Conservation (phyloP, 2,888 invertebrate genomes). For the Alentia gelatinosa region DNA sequence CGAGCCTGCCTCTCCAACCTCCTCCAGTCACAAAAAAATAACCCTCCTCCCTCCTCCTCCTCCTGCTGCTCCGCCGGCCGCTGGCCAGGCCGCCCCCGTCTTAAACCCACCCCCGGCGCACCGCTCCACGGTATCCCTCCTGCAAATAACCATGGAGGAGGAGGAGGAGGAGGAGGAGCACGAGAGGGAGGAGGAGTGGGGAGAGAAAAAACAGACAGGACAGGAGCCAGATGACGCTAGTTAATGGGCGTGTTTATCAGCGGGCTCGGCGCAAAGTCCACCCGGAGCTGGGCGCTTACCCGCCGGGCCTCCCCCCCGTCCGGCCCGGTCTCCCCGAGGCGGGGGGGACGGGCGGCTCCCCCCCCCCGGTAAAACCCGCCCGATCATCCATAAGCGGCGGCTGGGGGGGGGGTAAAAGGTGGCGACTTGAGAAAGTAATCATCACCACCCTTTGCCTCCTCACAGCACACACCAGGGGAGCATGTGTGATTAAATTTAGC, state of each 20-base stretch:
- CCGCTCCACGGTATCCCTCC: neutral
- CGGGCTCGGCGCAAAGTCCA: neutral
- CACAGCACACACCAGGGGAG: conserved; percentile 21
- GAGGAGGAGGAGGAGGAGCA: neutral
- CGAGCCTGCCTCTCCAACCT: neutral
- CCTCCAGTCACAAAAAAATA: too few relatives aligned
- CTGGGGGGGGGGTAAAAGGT: conserved; percentile 37
- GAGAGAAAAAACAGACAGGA: neutral
- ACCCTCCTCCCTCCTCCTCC: neutral
- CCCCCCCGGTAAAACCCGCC: conserved; percentile 19
- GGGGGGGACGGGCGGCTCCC: neutral
- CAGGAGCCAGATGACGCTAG: conserved; percentile 25
- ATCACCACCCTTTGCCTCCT: neutral
- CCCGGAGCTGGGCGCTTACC: too few relatives aligned
- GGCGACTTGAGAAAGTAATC: conserved; percentile 47
- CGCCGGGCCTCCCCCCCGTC: neutral
- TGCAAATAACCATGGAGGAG: neutral
- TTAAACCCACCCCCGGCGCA: neutral
- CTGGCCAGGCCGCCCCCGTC: neutral
- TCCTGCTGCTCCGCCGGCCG: neutral
- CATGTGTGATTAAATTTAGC: conserved; percentile 54
- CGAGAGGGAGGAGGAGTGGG: too few relatives aligned
- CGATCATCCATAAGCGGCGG: conserved; percentile 51
- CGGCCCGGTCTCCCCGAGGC: neutral
- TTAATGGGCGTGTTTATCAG: conserved; percentile 19